Base-by-base conservation (phyloP, 2,113 vertebrate genomes). In the Chrysochloris asiatica region DNA sequence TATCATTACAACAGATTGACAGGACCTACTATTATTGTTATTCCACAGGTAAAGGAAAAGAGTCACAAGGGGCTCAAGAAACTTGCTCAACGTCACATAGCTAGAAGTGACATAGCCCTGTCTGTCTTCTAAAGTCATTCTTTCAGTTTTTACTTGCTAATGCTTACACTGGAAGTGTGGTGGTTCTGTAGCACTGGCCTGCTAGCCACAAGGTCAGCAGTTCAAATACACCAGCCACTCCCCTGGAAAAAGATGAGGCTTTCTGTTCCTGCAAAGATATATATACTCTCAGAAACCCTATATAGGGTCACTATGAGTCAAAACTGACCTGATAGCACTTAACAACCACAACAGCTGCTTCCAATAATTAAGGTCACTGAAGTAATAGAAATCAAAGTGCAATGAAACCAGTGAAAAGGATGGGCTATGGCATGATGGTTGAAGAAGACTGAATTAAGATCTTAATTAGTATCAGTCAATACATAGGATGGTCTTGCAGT, bases 391-490 rank as follows among this genome's bases (percentile, higher is more conserved):
- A 88, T 72, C 45, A 73, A 87, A 93, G 14, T n/a, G 78, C 50
- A 76, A 7, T 52, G 59, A 86, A 36, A 85, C 45, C 61, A 61
- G 8, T 3, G 17, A 87, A 43, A 73, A 12, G 56, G n/a, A 50
- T 61, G 28, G 36, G 7, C 61, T 67, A 81, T 77, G 65, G 65
- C 56, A 38, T 7, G 47, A 28, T 38, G 14, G 8, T 24, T 61
- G 9, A 38, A 80, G 86, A 92, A 86, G 16, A 77, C 5, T 22
- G 36, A 92, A 67, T 14, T 17, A 90, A 95, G 22, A 61, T 52
- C 6, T 24, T 24, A 86, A 50, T 50, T 72, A 84, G 61, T 77
- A 90, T 30, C 50, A 83, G 11, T 65, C 19, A 54, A 76, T 69
- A 41, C 22, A 56, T 22, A 48, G 3, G 6, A 73, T 17, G 2